These are phyloP conservation scores for Thera obeliscata DNA, from an alignment of 2,888 invertebrate species.

Conservation along the genomic window DNA sequence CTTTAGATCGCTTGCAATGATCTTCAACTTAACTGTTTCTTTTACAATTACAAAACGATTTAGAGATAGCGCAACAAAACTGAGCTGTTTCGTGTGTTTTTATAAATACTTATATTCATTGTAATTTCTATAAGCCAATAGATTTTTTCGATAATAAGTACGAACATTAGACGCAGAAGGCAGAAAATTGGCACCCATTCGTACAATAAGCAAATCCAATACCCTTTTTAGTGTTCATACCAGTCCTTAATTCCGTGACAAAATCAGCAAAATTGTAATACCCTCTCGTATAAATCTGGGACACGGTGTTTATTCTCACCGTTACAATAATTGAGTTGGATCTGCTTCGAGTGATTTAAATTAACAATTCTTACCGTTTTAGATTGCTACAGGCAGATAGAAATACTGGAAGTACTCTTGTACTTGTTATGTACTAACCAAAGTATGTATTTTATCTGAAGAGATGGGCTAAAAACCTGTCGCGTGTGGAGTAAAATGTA, in stretches of 20 bases:
- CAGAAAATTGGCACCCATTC: slow-evolving; percentile 16
- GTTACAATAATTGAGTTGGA: slow-evolving; percentile 72
- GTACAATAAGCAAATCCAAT: slow-evolving; percentile 26
- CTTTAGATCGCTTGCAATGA: too few species aligned
- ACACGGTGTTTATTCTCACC: slow-evolving; percentile 62
- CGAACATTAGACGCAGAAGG: slow-evolving; percentile 3
- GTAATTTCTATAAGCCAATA: too few species aligned
- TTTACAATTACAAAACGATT: too few species aligned
- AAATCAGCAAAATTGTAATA: slow-evolving; percentile 35
- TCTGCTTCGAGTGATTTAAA: slow-evolving; percentile 55
- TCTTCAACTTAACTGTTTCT: too few species aligned
- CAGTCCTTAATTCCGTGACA: slow-evolving; percentile 11
- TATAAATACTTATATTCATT: too few species aligned
- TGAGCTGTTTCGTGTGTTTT: too few species aligned
- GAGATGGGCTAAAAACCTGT: too few species aligned
- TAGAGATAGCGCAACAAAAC: too few species aligned
- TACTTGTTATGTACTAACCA: too few species aligned
- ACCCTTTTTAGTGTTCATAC: slow-evolving; percentile 4
- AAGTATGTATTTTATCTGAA: too few species aligned
- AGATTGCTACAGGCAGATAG: slow-evolving; percentile 44
- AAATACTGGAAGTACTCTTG: slow-evolving; percentile 39
- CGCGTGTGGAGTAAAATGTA: too few species aligned
- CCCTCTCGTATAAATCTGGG: slow-evolving; percentile 52
- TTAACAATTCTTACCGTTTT: slow-evolving; percentile 67
- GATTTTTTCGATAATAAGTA: background rate